Evolutionary conservation across 2,113 vertebrate species (phyloP).

Genomic region (Oryzias curvinotus): DNA sequence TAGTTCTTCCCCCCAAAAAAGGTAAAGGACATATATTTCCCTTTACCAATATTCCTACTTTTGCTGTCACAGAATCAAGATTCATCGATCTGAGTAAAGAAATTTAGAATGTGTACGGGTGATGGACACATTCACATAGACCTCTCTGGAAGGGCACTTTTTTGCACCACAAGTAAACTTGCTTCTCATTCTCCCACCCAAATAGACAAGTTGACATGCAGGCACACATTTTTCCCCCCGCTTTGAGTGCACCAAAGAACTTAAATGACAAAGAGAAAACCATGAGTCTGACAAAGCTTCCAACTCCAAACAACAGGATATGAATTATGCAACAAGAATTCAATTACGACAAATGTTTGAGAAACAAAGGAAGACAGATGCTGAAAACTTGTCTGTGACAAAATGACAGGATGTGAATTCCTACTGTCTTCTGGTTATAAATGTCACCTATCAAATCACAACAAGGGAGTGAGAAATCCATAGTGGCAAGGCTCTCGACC

Average conservation of each 20-base stretch:
- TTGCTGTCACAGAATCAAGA: slow-evolving; percentile 37
- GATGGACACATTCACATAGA: slow-evolving; percentile 62
- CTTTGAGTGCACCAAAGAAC: slow-evolving; percentile 73
- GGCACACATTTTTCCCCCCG: slow-evolving; percentile 36
- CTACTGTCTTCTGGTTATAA: slow-evolving; percentile 45
- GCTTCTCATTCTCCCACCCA: slow-evolving; percentile 71
- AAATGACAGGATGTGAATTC: slow-evolving; percentile 68
- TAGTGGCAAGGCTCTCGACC: neutral
- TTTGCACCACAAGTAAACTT: slow-evolving; percentile 72
- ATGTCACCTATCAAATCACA: slow-evolving; percentile 35
- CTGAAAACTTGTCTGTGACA: slow-evolving; percentile 53
- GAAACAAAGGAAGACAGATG: slow-evolving; percentile 71
- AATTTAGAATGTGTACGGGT: slow-evolving; percentile 60
- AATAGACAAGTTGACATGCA: slow-evolving; percentile 29
- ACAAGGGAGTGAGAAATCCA: slow-evolving; percentile 9
- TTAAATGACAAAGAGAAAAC: slow-evolving; percentile 71
- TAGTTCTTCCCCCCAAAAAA: neutral
- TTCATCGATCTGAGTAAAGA: slow-evolving; percentile 47
- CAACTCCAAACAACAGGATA: slow-evolving; percentile 77
- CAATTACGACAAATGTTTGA: slow-evolving; percentile 71
- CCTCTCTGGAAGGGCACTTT: slow-evolving; percentile 58
- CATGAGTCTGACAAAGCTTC: slow-evolving; percentile 61
- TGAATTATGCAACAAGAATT: slow-evolving; percentile 79
- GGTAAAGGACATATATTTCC: neutral
- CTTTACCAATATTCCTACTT: neutral